Evolutionary conservation across 2,113 vertebrate species (phyloP), one percentile per base, ranked within the genome.

Genomic region (Malurus cyaneus): DNA sequence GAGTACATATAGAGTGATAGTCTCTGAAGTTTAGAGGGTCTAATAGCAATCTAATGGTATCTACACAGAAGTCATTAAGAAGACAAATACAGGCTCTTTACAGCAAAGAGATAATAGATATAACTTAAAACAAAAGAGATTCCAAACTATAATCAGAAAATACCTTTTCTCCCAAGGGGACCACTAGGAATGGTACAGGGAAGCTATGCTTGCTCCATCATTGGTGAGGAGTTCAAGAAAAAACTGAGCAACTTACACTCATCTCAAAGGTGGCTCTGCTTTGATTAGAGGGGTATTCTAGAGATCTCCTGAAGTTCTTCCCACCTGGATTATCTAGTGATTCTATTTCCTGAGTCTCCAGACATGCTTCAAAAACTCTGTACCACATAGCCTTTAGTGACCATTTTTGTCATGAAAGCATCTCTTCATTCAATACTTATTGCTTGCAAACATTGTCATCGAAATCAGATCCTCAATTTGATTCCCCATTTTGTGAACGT

Each of bases 1-100:
- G 29, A 65, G 36, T 19, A n/a, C 60, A 64, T 23, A 57, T 6
- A 1, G 2, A 52, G 13, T 24, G 10, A 39, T 4, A 65, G 0
- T 23, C 8, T 80, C 59, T 69, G 18, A 87, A 36, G 6, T 84
- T 80, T 56, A 73, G 28, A 42, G 17, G 1, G 14, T 77, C 18
- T 52, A 42, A 32, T 14, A 32, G 8, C 6, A 65, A 34, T 19
- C 19, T 41, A 62, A 44, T 10, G 0, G 23, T 49, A 39, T 44
- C 31, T 53, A 46, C 28, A 18, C 12, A 11, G 24, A 80, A 39
- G 13, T 41, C 65, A 74, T 7, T 49, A 18, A 66, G 70, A 78
- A 70, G 29, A 88, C 4, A 65, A n/a, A 34, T 36, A 60, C 3
- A 44, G 72, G 5, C 3, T 66, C 24, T 41, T 86, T 41, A 47